Conservation (phyloP, 2,797 vertebrate genomes). For the Graptemys geographica region DNA sequence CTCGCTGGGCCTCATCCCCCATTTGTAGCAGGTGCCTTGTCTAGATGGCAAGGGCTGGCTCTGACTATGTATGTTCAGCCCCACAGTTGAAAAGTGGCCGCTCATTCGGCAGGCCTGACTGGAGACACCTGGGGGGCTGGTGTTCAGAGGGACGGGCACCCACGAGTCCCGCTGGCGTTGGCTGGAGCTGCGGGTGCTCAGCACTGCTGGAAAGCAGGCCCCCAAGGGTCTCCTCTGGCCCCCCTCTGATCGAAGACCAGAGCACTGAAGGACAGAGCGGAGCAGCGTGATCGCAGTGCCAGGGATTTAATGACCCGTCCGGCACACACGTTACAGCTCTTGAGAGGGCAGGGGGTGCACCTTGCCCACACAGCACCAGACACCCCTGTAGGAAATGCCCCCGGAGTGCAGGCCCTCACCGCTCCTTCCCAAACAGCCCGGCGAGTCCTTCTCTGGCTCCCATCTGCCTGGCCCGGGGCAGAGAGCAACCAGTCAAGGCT, state of each 20-base stretch:
- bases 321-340: background rate
- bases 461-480: background rate
- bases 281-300: background rate
- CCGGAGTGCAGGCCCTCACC: background rate
- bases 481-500: background rate
- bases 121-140: background rate
- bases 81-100: accelerated
- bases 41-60: background rate
- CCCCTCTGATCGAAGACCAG: background rate
- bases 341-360: background rate
- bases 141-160: background rate
- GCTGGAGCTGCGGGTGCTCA: background rate
- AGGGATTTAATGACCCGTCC: slow-evolving; percentile 52
- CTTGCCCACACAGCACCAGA: background rate
- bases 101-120: background rate
- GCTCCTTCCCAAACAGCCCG: background rate
- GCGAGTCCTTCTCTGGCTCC: background rate
- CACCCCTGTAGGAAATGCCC: background rate
- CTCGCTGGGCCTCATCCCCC: background rate
- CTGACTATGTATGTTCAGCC: background rate
- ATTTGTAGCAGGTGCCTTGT: background rate
- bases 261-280: background rate
- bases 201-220: background rate
- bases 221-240: background rate
- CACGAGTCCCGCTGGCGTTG: background rate